Conservation (phyloP, 1,140 invertebrate genomes). For the Drosophila repleta region DNA sequence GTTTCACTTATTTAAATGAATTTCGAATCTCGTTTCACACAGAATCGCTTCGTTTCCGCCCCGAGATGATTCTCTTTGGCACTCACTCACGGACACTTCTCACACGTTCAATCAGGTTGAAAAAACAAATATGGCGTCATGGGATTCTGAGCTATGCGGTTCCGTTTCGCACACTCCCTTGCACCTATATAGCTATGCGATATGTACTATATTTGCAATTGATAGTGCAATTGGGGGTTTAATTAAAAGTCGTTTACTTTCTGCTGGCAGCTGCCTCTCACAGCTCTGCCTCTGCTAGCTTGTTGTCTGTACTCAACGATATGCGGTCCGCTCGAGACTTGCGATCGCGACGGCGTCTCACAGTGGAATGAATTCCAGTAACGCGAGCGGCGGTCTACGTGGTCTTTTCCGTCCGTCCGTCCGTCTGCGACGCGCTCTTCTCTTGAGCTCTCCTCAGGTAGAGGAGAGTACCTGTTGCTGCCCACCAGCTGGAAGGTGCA, state of each 20-base stretch:
- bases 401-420: conserved; percentile 30
- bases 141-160: conserved; percentile 49
- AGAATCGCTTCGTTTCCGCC: conserved; percentile 34
- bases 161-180: conserved; percentile 46
- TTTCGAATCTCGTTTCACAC: conserved; percentile 24
- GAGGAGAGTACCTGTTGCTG: conserved; percentile 33
- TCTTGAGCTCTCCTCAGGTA: conserved; percentile 2
- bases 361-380: conserved; percentile 61
- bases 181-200: not conserved
- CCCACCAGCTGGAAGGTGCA: conserved; percentile 38
- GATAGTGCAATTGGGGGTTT: conserved; percentile 12
- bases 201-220: not conserved
- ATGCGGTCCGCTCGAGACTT: conserved; percentile 52
- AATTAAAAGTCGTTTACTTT: conserved; percentile 30
- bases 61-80: conserved; percentile 21
- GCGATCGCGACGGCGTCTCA: conserved; percentile 62
- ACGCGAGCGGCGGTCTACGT: conserved; percentile 47
- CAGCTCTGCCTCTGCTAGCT: conserved; percentile 15
- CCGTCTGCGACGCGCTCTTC: not conserved
- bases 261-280: conserved; percentile 11
- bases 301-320: not conserved
- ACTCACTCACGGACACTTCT: conserved; percentile 28
- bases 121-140: conserved; percentile 77
- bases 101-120: conserved; percentile 49
- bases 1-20: conserved; percentile 39